These are phyloP conservation scores for Danio aesculapii DNA, from an alignment of 2,797 vertebrate species.

Conservation along the genomic window DNA sequence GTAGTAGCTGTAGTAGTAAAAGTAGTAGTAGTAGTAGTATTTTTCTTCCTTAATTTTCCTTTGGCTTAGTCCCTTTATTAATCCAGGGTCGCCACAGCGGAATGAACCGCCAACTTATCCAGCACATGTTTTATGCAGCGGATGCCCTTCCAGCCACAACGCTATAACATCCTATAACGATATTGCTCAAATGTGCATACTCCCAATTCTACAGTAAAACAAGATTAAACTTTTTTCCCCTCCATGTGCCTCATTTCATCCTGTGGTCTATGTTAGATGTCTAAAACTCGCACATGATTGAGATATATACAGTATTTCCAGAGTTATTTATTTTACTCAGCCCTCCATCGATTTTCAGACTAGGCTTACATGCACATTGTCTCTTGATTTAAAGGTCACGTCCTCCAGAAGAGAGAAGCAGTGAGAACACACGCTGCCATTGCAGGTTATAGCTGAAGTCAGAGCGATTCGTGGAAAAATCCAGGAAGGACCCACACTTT, in stretches of 20 bases:
- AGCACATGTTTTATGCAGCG: too few species aligned
- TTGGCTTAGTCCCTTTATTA: too few species aligned
- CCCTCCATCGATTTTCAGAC: slow-evolving; percentile 65
- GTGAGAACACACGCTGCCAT: slow-evolving; percentile 52
- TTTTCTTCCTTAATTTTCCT: too few species aligned
- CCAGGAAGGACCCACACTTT: not conserved
- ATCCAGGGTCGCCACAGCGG: too few species aligned
- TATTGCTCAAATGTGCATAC: too few species aligned
- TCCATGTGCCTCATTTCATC: not conserved
- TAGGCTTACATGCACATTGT: slow-evolving; percentile 66
- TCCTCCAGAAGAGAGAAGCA: slow-evolving; percentile 62
- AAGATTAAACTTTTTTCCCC: too few species aligned
- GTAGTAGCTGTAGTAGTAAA: too few species aligned
- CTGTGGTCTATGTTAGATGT: not conserved
- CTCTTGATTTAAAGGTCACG: slow-evolving; percentile 71
- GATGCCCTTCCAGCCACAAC: too few species aligned
- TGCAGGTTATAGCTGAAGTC: not conserved
- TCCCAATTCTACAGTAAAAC: too few species aligned
- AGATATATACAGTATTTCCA: slow-evolving; percentile 11
- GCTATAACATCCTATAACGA: too few species aligned
- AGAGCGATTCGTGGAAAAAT: slow-evolving; percentile 21
- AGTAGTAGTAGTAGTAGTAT: too few species aligned
- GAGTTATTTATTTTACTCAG: slow-evolving; percentile 19
- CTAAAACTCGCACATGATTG: slow-evolving; percentile 1
- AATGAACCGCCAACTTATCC: too few species aligned